Conservation (phyloP, 2,888 invertebrate genomes). For the Epicampocera succincta region DNA sequence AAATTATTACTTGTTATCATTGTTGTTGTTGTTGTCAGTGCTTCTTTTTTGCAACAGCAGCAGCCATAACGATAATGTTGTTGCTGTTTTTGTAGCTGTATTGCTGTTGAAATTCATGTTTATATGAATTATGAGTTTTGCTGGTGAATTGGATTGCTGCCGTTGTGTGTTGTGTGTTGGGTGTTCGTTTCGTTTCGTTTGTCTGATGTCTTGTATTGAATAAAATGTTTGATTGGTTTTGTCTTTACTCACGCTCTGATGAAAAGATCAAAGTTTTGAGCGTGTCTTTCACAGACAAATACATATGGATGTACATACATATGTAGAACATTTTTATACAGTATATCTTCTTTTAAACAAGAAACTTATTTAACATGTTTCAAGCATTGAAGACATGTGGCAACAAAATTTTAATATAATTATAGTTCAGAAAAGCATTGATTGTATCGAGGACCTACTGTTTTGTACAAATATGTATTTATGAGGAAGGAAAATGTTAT, state of each 20-base stretch:
- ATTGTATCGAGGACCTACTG: too few relatives aligned
- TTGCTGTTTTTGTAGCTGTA: conserved; percentile 5
- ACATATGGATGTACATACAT: too few relatives aligned
- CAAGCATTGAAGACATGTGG: neutral
- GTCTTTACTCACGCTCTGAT: conserved; percentile 30
- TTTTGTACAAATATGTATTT: too few relatives aligned
- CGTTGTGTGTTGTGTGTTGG: neutral
- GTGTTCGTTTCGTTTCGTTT: conserved; percentile 18
- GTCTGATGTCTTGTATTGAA: neutral
- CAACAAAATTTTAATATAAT: neutral
- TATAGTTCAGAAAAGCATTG: too few relatives aligned
- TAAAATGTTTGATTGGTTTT: conserved; percentile 38
- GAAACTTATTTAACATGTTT: neutral
- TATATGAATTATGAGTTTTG: conserved; percentile 54
- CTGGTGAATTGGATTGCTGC: conserved; percentile 47
- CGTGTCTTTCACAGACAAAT: conserved; percentile 35
- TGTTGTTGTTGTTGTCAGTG: conserved; percentile 28
- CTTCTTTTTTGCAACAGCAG: conserved; percentile 12
- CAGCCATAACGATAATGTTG: conserved; percentile 11
- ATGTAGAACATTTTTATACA: neutral
- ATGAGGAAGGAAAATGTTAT: too few relatives aligned
- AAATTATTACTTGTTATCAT: conserved; percentile 59
- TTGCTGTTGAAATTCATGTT: conserved; percentile 52
- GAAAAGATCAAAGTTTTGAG: conserved; percentile 60
- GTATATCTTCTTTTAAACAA: conserved; percentile 18